Percentiles rank a stretch among this genome's conserved stretches.
Evolutionary conservation across 2,888 invertebrate genomes (phyloP).

Genomic region (Saturnia japonica): DNA sequence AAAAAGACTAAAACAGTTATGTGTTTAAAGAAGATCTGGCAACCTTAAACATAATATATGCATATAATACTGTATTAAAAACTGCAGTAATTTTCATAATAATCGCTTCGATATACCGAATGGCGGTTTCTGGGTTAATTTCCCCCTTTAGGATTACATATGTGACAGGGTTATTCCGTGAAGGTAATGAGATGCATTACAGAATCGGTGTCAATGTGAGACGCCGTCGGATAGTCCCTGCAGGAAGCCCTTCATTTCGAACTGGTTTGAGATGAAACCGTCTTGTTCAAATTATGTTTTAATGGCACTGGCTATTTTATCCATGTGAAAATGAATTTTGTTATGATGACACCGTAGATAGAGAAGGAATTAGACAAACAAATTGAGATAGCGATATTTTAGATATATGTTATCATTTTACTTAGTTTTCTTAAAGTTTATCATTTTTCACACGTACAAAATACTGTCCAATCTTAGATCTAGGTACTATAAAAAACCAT

Average conservation of each 20-base stretch:
- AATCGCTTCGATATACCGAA: not conserved
- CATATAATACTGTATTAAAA: not conserved
- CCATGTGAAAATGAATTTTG: not conserved
- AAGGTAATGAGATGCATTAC: constrained; percentile 12
- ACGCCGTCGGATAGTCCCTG: not conserved
- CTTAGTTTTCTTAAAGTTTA: too few species aligned
- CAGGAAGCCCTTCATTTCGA: not conserved
- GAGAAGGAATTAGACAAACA: too few species aligned
- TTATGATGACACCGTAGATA: too few species aligned
- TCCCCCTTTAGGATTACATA: constrained; percentile 1
- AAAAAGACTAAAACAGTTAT: not conserved
- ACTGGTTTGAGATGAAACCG: not conserved
- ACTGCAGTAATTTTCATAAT: constrained; percentile 9
- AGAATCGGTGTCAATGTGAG: not conserved
- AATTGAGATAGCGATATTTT: too few species aligned
- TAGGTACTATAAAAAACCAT: too few species aligned
- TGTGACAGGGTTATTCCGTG: not conserved
- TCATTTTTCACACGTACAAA: too few species aligned
- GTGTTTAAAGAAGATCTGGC: not conserved
- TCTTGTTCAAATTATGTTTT: not conserved
- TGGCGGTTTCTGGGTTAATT: constrained; percentile 2
- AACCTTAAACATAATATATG: not conserved
- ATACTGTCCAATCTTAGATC: too few species aligned
- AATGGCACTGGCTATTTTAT: not conserved
- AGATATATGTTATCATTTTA: too few species aligned